Percentiles rank a stretch among this genome's conserved stretches.
These are phyloP conservation scores for Esox niger DNA, from an alignment of 2,113 vertebrate genomes.

Conservation along the genomic window DNA sequence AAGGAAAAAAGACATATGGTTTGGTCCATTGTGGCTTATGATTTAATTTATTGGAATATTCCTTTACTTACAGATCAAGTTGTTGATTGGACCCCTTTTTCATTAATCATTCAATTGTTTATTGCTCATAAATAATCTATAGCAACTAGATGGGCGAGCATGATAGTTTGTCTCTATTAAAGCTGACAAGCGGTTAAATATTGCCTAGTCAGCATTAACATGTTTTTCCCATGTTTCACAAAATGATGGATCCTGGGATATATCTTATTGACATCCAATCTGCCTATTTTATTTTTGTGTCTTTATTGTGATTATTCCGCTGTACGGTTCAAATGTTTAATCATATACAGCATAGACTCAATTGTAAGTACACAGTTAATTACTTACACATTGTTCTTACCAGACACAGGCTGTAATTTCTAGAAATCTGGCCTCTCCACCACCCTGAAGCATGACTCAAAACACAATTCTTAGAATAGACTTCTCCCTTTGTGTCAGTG, in stretches of 20 bases:
- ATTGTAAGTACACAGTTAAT: conserved; percentile 40
- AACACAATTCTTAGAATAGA: conserved; percentile 7
- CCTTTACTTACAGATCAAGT: no score
- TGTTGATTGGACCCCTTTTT: no score
- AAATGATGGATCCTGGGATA: conserved; percentile 42
- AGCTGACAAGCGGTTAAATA: conserved; percentile 48
- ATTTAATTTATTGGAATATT: no score
- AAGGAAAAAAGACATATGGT: no score
- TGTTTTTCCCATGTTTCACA: conserved; percentile 21
- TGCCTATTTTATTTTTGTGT: conserved; percentile 31
- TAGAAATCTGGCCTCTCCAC: conserved; percentile 7
- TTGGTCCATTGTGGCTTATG: no score
- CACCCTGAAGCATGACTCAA: conserved; percentile 5
- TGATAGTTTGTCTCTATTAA: conserved; percentile 59
- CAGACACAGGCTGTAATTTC: neutral
- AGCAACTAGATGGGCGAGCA: conserved; percentile 47
- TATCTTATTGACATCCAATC: conserved; percentile 22
- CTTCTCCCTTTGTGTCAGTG: neutral
- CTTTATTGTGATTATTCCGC: conserved; percentile 34
- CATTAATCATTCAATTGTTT: conserved; percentile 54
- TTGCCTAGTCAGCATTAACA: conserved; percentile 44
- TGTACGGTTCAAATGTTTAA: conserved; percentile 42
- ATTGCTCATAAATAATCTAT: conserved; percentile 56
- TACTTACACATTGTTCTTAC: conserved; percentile 11
- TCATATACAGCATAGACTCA: conserved; percentile 7